Base-by-base conservation (phyloP, 1,140 invertebrate genomes). In the Lutraria rhynchaena region DNA sequence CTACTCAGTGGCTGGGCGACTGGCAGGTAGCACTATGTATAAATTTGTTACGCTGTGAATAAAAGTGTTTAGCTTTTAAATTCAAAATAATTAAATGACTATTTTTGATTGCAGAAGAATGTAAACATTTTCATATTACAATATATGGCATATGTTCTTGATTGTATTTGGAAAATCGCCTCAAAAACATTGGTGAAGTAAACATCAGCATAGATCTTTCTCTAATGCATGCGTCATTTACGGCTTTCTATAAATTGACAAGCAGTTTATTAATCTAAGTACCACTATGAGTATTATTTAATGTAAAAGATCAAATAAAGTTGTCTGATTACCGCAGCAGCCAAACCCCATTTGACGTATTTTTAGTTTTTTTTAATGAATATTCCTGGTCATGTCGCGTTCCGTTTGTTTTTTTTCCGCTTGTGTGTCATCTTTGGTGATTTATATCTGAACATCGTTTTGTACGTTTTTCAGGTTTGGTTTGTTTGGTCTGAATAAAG, bases 1-100 rank as follows among this genome's bases (percentile, higher is more conserved):
- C 86, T 93, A 27, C 81, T 93, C 13, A 87, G 85, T 76, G 93
- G 93, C 15, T 93, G 93, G 93, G 91, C 91, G 13, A 90, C 87
- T 74, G 92, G 92, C 53, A 92, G 91, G 89, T 92, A 84, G 70
- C 78, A 61, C 3, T 55, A 29, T 49, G 17, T 19, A 55, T 46
- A 7, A 46, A 11, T 46, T 46, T 46, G 9, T 46, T 7, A 19
- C 9, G 44, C 7, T n/a, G n/a, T n/a, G n/a, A n/a, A n/a, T n/a
- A n/a, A n/a, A n/a, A n/a, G n/a, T n/a, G n/a, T n/a, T n/a, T n/a
- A n/a, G n/a, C n/a, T n/a, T n/a, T n/a, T n/a, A n/a, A n/a, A n/a
- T n/a, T n/a, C n/a, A n/a, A n/a, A n/a, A n/a, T n/a, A n/a, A n/a
- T n/a, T n/a, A n/a, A n/a, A n/a, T n/a, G n/a, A n/a, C n/a, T n/a